These are phyloP conservation scores for Trichogramma evanescens DNA, from an alignment of 2,888 invertebrate genomes.

Conservation along the genomic window DNA sequence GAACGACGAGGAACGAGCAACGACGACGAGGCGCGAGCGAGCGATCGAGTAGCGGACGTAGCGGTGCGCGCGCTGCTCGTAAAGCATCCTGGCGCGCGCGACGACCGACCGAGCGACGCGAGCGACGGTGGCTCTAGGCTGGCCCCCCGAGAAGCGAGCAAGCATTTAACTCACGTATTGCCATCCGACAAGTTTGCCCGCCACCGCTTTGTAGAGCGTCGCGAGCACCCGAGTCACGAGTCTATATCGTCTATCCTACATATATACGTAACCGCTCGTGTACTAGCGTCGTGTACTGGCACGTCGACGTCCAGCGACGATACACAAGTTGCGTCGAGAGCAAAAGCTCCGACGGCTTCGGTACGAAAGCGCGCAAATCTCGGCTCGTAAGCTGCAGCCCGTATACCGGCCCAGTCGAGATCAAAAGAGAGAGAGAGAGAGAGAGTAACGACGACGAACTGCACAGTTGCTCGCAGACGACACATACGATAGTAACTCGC, in stretches of 20 bases:
- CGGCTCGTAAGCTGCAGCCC: no score
- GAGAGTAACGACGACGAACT: constrained; percentile 3
- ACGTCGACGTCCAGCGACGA: no score
- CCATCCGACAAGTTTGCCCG: constrained; percentile 50
- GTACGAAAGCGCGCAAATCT: no score
- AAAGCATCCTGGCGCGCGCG: not conserved
- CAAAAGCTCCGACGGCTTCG: no score
- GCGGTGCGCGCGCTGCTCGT: not conserved
- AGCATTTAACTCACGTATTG: constrained; percentile 50
- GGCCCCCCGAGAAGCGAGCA: constrained; percentile 25
- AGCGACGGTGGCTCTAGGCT: constrained; percentile 14
- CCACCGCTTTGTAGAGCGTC: constrained; percentile 44
- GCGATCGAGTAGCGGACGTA: not conserved
- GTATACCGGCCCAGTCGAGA: no score
- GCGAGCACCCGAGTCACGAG: constrained; percentile 13
- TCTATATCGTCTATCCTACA: no score
- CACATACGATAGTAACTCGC: constrained; percentile 19
- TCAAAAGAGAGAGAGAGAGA: not conserved
- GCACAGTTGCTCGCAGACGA: constrained; percentile 5
- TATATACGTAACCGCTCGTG: no score
- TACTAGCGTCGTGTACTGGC: no score
- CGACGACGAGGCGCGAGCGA: not conserved
- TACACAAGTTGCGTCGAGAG: no score
- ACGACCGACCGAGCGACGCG: constrained; percentile 20
- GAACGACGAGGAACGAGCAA: no score